Evolutionary conservation across 1,140 invertebrate species (phyloP).

Genomic region (Pararge aegeria): DNA sequence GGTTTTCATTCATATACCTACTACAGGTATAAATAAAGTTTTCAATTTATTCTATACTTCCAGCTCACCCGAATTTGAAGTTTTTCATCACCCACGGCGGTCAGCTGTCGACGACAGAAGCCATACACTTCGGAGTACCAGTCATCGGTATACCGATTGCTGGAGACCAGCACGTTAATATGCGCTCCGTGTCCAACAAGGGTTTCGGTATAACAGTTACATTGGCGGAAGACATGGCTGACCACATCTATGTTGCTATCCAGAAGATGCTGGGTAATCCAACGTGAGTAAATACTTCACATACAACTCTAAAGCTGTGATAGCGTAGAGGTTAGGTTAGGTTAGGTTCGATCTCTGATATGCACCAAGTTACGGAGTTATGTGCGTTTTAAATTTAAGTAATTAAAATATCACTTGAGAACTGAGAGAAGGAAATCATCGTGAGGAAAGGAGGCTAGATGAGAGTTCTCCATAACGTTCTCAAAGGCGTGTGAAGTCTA

Average conservation of each 20-base stretch:
- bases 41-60: constrained; percentile 27
- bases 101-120: constrained; percentile 83
- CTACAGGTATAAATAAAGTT: too few species aligned
- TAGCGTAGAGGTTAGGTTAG: not conserved
- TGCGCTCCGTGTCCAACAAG: constrained; percentile 56
- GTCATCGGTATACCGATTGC: constrained; percentile 85
- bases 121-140: constrained; percentile 84
- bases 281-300: constrained; percentile 27
- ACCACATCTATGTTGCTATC: constrained; percentile 38
- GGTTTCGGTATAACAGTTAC: constrained; percentile 66
- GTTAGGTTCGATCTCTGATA: too few species aligned
- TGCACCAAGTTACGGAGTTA: too few species aligned
- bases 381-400: too few species aligned
- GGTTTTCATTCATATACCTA: too few species aligned
- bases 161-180: constrained; percentile 81
- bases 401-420: too few species aligned
- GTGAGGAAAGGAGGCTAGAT: too few species aligned
- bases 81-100: constrained; percentile 87
- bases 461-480: too few species aligned
- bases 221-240: constrained; percentile 39
- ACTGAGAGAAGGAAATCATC: too few species aligned
- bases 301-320: too few species aligned
- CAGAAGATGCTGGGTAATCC: constrained; percentile 33
- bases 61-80: constrained; percentile 82
- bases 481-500: too few species aligned